A percentile compares a stretch with the other conserved stretches of the same genome.
phyloP scores from a whole-genome alignment of 1,140 invertebrate species.

The Magallana angulata region DNA sequence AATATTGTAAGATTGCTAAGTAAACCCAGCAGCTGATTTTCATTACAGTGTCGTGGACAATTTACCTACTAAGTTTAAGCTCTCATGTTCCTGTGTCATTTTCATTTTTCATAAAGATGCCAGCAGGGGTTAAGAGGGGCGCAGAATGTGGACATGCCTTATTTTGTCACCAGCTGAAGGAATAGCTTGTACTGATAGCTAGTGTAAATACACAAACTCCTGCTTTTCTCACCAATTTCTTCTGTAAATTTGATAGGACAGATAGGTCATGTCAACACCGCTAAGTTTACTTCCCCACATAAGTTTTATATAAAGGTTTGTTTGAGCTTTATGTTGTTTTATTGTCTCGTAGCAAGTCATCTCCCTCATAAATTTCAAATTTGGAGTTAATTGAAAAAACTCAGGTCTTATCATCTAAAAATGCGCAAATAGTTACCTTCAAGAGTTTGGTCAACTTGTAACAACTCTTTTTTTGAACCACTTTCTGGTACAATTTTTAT shows the following conservation, averaged over 20 bases:
- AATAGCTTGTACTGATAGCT: background rate
- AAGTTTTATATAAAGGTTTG: background rate
- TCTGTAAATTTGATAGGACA: background rate
- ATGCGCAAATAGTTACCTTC: conserved; percentile 6
- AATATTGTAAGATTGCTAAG: conserved; percentile 37
- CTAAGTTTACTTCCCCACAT: conserved; percentile 7
- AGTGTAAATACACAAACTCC: background rate
- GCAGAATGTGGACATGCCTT: conserved; percentile 24
- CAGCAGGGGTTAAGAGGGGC: conserved; percentile 36
- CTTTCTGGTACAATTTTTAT: conserved; percentile 9
- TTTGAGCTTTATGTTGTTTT: background rate
- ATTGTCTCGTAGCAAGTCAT: background rate
- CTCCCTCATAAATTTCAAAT: conserved; percentile 3
- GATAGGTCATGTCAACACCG: background rate
- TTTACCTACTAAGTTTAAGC: conserved; percentile 36
- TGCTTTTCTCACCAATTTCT: background rate
- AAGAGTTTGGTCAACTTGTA: conserved; percentile 30
- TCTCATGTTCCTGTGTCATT: conserved; percentile 9
- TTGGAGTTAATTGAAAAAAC: conserved; percentile 24
- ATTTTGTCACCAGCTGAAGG: conserved; percentile 1
- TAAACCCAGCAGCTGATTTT: conserved; percentile 29
- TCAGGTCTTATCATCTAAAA: conserved; percentile 23
- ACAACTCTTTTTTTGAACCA: background rate
- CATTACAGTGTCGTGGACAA: conserved; percentile 14
- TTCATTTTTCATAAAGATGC: conserved; percentile 45